Conservation (phyloP, 2,797 vertebrate genomes). For the Harpagifer antarcticus region DNA sequence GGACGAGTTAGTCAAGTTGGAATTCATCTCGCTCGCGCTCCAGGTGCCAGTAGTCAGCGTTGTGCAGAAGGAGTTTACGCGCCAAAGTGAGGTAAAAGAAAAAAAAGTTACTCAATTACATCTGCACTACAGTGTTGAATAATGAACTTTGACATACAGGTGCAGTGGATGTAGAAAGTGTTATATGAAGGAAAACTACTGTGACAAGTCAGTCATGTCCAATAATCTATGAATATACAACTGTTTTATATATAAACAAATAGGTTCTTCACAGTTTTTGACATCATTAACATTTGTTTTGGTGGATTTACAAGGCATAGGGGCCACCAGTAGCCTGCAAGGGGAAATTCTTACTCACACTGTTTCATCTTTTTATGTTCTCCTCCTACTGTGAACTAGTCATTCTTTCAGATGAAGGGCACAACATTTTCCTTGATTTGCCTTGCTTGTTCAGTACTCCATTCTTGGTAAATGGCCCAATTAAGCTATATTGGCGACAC, state of each 20-base stretch:
- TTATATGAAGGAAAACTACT: not conserved
- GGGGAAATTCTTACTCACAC: not conserved
- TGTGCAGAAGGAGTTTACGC: slow-evolving; percentile 87
- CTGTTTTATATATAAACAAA: not conserved
- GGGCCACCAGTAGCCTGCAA: slow-evolving; percentile 2
- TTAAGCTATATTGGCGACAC: not conserved
- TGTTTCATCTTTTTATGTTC: not conserved
- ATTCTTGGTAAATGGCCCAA: not conserved
- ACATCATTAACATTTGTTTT: not conserved
- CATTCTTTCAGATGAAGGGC: not conserved
- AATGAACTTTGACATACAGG: not conserved
- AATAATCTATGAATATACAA: not conserved
- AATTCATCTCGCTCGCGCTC: slow-evolving; percentile 89
- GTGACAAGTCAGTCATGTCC: not conserved
- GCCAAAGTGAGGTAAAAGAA: slow-evolving; percentile 89
- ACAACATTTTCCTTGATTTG: not conserved
- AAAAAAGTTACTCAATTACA: slow-evolving; percentile 23
- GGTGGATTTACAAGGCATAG: slow-evolving; percentile 1
- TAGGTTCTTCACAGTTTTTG: not conserved
- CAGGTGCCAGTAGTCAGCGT: slow-evolving; percentile 91
- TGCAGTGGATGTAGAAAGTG: slow-evolving; percentile 8
- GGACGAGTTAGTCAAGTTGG: slow-evolving; percentile 91
- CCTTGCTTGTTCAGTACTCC: not conserved
- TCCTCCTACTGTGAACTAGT: not conserved
- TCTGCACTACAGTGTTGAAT: slow-evolving; percentile 39